Percentiles rank a stretch among this genome's conserved stretches.
Conservation (phyloP, 1,140 invertebrate genomes). For the Arctopsyche grandis region DNA sequence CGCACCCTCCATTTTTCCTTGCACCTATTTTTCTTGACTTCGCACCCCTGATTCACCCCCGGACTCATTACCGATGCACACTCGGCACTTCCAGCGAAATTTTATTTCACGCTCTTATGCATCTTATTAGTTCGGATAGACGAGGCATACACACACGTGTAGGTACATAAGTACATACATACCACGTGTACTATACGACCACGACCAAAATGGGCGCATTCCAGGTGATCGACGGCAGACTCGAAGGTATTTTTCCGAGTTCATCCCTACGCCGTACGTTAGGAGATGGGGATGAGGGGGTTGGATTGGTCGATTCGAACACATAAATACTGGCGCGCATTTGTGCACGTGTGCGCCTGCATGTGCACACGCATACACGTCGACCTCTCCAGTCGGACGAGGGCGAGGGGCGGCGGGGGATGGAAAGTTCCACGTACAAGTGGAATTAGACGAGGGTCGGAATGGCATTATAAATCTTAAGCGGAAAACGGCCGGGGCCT, state of each 20-base stretch:
- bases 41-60: not conserved
- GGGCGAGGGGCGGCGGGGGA: too few species aligned
- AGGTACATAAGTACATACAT: too few species aligned
- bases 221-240: conserved; percentile 31
- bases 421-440: conserved; percentile 54
- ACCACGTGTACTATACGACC: not conserved
- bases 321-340: not conserved
- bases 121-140: conserved; percentile 12
- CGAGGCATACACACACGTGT: not conserved
- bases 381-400: not conserved
- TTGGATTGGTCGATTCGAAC: not conserved
- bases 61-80: conserved; percentile 5
- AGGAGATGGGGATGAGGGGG: not conserved
- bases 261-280: conserved; percentile 4
- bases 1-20: not conserved
- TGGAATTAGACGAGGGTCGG: conserved; percentile 55
- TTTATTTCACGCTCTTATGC: conserved; percentile 26
- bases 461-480: conserved; percentile 56
- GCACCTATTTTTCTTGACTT: not conserved
- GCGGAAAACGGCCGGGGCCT: conserved; percentile 52
- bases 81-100: not conserved
- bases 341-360: not conserved
- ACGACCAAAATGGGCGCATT: conserved; percentile 11
- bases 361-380: not conserved
- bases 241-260: conserved; percentile 19